Conservation (phyloP, 2,113 vertebrate genomes). For the Zingel zingel region DNA sequence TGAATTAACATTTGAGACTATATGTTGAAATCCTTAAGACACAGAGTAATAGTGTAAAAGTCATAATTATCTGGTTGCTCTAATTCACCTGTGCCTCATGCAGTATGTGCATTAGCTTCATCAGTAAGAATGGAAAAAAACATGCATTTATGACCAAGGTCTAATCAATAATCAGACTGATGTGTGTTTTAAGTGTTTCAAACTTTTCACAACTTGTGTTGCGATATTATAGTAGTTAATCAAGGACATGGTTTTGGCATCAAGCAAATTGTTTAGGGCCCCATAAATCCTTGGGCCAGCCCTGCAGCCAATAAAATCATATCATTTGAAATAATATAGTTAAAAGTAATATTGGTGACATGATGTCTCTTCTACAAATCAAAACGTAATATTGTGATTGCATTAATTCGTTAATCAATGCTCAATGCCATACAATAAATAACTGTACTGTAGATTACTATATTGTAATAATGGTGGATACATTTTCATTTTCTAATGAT, state of each 20-base stretch:
- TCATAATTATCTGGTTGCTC: not conserved
- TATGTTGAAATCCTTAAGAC: not conserved
- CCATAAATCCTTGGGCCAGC: not conserved
- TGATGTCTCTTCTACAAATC: not conserved
- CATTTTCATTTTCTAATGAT: slow-evolving; percentile 9
- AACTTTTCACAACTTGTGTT: not conserved
- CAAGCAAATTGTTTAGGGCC: not conserved
- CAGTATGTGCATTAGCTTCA: not conserved
- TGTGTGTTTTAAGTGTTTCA: not conserved
- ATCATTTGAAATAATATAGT: not conserved
- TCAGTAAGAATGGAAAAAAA: not conserved
- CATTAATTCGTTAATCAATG: not conserved
- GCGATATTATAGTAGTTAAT: not conserved
- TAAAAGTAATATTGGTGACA: not conserved
- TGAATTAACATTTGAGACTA: not conserved
- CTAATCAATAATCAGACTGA: not conserved
- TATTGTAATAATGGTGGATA: not conserved
- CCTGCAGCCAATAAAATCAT: not conserved
- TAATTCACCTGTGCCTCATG: not conserved
- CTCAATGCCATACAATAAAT: not conserved
- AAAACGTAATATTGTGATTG: not conserved
- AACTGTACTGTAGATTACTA: not conserved
- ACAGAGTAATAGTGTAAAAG: not conserved
- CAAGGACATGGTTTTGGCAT: not conserved
- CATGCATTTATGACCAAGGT: not conserved